Base-by-base conservation (phyloP, 1,140 invertebrate species). In the Drosophila tsacasi region DNA sequence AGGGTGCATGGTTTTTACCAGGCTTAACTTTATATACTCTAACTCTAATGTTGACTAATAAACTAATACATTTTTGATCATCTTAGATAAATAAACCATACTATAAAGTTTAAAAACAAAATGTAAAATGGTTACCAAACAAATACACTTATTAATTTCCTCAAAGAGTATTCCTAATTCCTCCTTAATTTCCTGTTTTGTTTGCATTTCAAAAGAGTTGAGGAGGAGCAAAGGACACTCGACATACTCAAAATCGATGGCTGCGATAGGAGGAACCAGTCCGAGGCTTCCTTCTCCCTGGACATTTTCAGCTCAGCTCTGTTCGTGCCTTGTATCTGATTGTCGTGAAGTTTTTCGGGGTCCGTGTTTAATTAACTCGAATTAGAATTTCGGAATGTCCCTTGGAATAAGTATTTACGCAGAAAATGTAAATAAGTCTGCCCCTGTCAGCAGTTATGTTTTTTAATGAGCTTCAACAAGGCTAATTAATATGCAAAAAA, bases 181-280 rank as follows among this genome's bases (percentile, higher is more conserved):
- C 12, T 3, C 0, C n/a, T 69, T 75, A 55, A 63, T 47, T 55
- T 59, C 35, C 10, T 57, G 42, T 40, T 8, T 49, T 23, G 21
- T 55, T 74, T 75, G 32, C 32, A 49, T 68, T 50, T 50, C 17
- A 7, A 35, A 61, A 21, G 21, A 17, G 9, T 12, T 42, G 46
- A 44, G 68, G 40, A 72, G 37, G 30, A 61, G 37, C 15, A 68
- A 67, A 75, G 77, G 78, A 89, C 81, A 81, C 69, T 84, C 67
- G 58, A 89, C 84, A 90, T 89, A 87, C 83, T 87, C 83, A 87
- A 87, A 87, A 87, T 89, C 81, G 83, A 87, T 87, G 84, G 77
- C 32, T 68, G 77, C 85, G 83, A 87, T 87, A 87, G 72, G 39
- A 69, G 66, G 44, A 89, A 78, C 73, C 73, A 84, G 85, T 75